Evolutionary conservation across 2,797 vertebrate species (phyloP).

Genomic region (Harpagifer antarcticus): DNA sequence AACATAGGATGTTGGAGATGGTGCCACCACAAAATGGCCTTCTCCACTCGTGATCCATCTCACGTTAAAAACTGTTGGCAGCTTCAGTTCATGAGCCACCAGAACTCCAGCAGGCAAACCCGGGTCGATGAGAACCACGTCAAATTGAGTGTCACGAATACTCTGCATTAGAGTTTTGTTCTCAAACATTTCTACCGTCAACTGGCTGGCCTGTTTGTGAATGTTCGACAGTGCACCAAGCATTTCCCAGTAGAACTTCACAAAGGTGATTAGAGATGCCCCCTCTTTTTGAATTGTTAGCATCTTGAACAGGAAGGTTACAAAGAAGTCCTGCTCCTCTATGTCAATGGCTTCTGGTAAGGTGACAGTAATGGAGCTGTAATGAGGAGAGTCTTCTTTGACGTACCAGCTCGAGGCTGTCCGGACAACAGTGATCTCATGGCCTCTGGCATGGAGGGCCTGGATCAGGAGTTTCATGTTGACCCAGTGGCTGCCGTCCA

Average conservation of each 20-base stretch:
- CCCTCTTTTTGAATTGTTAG: constrained; percentile 63
- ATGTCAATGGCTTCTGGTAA: constrained; percentile 66
- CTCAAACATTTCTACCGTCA: constrained; percentile 79
- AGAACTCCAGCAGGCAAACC: constrained; percentile 77
- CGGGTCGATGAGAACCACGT: constrained; percentile 79
- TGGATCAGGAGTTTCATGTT: constrained; percentile 84
- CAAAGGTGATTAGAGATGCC: not conserved
- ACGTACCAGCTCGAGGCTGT: constrained; percentile 81
- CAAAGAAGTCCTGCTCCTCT: constrained; percentile 76
- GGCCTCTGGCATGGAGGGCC: constrained; percentile 74
- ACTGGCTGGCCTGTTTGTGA: constrained; percentile 67
- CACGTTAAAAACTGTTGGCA: constrained; percentile 79
- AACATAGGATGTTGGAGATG: constrained; percentile 81
- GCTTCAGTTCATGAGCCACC: constrained; percentile 78
- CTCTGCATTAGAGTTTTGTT: constrained; percentile 75
- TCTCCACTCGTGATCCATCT: constrained; percentile 82
- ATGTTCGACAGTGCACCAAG: constrained; percentile 51
- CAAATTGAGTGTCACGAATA: constrained; percentile 68
- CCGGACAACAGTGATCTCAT: constrained; percentile 79
- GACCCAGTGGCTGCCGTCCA: constrained; percentile 86
- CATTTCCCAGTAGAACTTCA: constrained; percentile 74
- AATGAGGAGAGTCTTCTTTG: constrained; percentile 75
- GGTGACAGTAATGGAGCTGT: constrained; percentile 75
- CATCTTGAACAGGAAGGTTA: constrained; percentile 72
- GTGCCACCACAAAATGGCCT: constrained; percentile 76